Evolutionary conservation across 1,140 invertebrate species (phyloP).

Genomic region (Orius laevigatus): DNA sequence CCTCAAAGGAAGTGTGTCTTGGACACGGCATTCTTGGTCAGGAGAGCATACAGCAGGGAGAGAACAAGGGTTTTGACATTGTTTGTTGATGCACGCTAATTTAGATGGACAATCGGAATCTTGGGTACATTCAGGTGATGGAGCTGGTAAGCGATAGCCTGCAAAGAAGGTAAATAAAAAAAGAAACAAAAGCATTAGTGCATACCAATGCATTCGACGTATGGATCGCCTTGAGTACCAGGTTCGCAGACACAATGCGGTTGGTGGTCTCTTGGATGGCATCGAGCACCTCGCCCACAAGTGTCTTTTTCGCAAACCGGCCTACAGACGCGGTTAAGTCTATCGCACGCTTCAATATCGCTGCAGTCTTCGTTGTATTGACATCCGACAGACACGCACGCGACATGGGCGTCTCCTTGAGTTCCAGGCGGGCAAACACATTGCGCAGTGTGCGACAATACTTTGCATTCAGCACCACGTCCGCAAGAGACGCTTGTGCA

Average conservation of each 20-base stretch:
- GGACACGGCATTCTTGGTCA: constrained; percentile 58
- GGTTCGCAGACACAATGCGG: constrained; percentile 58
- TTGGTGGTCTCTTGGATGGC: constrained; percentile 54
- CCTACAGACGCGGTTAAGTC: constrained; percentile 65
- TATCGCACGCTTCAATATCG: constrained; percentile 68
- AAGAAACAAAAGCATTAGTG: constrained; percentile 14
- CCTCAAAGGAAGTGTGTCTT: constrained; percentile 59
- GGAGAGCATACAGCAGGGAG: constrained; percentile 46
- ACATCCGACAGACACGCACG: constrained; percentile 68
- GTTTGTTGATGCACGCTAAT: constrained; percentile 56
- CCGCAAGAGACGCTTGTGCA: constrained; percentile 56
- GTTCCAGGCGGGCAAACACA: constrained; percentile 70
- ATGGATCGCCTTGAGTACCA: constrained; percentile 62
- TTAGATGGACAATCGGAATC: constrained; percentile 59
- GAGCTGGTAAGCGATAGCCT: constrained; percentile 20
- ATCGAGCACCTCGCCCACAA: constrained; percentile 58
- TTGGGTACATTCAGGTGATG: constrained; percentile 42
- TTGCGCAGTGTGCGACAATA: constrained; percentile 46
- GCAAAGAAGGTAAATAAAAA: constrained; percentile 7
- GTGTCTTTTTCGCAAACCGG: constrained; percentile 56
- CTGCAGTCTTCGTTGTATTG: constrained; percentile 81
- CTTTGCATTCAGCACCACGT: constrained; percentile 57
- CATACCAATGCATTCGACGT: constrained; percentile 44
- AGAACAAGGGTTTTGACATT: constrained; percentile 59
- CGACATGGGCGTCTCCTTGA: constrained; percentile 59